These are phyloP conservation scores for Dioctria linearis DNA, from an alignment of 2,888 invertebrate genomes.

Conservation along the genomic window DNA sequence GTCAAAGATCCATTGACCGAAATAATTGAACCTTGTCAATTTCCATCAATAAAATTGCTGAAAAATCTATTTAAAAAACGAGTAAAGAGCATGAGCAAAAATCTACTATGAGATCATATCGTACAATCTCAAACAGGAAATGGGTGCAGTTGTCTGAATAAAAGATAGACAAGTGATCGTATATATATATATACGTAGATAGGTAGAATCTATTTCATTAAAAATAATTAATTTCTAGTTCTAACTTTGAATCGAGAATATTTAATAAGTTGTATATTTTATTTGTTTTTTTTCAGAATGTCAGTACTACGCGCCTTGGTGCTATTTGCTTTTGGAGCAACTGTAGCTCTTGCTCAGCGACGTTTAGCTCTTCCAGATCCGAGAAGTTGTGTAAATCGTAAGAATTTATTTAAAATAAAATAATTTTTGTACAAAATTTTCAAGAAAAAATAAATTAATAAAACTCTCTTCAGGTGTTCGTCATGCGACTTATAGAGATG, in stretches of 20 bases:
- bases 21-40: constrained; percentile 55
- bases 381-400: constrained; percentile 90
- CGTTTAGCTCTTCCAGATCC: constrained; percentile 90
- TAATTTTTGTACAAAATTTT: background rate
- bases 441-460: constrained; percentile 27
- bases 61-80: constrained; percentile 35
- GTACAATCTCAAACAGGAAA: constrained; percentile 22
- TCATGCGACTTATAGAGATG: constrained; percentile 90
- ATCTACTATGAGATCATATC: constrained; percentile 20
- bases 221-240: background rate
- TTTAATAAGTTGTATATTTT: background rate
- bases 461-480: constrained; percentile 79
- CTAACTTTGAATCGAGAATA: background rate
- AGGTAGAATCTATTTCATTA: background rate
- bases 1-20: constrained; percentile 51
- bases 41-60: constrained; percentile 43
- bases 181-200: background rate
- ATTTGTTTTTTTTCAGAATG: constrained; percentile 59
- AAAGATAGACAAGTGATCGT: background rate
- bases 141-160: constrained; percentile 33
- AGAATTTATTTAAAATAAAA: constrained; percentile 69
- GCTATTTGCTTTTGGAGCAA: constrained; percentile 78
- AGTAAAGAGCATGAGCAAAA: background rate
- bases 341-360: constrained; percentile 83
- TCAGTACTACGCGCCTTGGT: constrained; percentile 68